These are phyloP conservation scores for Xenopus petersii DNA, from an alignment of 2,797 vertebrate genomes.

Conservation along the genomic window DNA sequence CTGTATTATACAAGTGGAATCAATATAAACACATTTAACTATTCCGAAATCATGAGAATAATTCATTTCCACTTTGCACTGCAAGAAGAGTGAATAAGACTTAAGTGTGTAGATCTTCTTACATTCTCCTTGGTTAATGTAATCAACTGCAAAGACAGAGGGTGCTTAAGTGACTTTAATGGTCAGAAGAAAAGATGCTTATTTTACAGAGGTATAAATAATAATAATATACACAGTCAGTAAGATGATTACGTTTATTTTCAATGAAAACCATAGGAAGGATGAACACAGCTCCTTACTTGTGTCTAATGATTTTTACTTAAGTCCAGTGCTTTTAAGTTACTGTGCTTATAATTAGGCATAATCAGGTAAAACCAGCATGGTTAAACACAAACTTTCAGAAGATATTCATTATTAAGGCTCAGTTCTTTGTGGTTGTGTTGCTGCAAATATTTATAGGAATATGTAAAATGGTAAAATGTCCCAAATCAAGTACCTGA, in stretches of 20 bases:
- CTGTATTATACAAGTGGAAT: constrained; percentile 56
- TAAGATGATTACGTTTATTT: background rate
- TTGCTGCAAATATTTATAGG: no score
- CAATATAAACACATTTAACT: constrained; percentile 66
- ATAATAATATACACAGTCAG: background rate
- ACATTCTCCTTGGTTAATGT: constrained; percentile 56
- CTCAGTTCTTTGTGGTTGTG: no score
- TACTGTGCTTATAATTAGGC: background rate
- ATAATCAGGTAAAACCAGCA: background rate
- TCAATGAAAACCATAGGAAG: background rate
- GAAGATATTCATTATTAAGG: no score
- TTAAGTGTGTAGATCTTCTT: constrained; percentile 52
- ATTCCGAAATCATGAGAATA: constrained; percentile 58
- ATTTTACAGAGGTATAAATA: background rate
- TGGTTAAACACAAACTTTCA: no score
- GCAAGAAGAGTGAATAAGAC: constrained; percentile 50
- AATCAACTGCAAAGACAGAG: constrained; percentile 49
- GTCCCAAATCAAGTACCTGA: no score
- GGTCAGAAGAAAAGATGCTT: background rate
- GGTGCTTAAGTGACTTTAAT: constrained; percentile 52
- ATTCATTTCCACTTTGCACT: constrained; percentile 56
- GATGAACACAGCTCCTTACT: background rate
- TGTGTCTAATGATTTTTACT: background rate
- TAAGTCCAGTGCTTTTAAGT: background rate
- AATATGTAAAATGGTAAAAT: no score